Evolutionary conservation across 2,888 invertebrate genomes (phyloP).

Genomic region (Helleia helle): DNA sequence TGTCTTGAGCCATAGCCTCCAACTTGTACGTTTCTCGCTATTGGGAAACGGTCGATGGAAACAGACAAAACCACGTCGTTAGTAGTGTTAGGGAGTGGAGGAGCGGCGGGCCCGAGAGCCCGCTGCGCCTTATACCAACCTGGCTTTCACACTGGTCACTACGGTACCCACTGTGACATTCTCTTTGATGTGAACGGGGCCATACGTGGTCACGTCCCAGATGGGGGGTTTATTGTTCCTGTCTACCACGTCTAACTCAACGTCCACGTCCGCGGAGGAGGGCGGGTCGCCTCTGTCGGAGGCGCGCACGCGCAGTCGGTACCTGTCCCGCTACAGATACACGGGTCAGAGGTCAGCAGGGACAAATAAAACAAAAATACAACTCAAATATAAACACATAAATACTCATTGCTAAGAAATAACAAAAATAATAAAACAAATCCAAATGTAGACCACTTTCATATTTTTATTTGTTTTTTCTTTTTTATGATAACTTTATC

Average conservation of each 20-base stretch:
- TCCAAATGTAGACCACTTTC: slow-evolving; percentile 48
- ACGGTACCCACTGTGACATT: slow-evolving; percentile 99
- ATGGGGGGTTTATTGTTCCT: slow-evolving; percentile 98
- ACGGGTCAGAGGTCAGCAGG: slow-evolving; percentile 82
- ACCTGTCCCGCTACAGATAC: slow-evolving; percentile 95
- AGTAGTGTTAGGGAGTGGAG: slow-evolving; percentile 75
- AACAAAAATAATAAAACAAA: slow-evolving; percentile 57
- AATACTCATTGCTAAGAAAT: slow-evolving; percentile 66
- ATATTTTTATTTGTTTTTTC: slow-evolving; percentile 36
- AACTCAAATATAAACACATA: slow-evolving; percentile 72
- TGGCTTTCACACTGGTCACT: slow-evolving; percentile 98
- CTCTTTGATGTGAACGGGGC: slow-evolving; percentile 98
- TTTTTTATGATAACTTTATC: slow-evolving; percentile 17
- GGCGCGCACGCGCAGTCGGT: slow-evolving; percentile 96
- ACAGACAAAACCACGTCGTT: slow-evolving; percentile 79
- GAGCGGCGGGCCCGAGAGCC: slow-evolving; percentile 64
- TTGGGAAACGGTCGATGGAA: slow-evolving; percentile 77
- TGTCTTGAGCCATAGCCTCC: slow-evolving; percentile 98
- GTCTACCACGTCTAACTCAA: slow-evolving; percentile 98
- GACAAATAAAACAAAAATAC: slow-evolving; percentile 75
- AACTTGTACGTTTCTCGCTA: slow-evolving; percentile 98
- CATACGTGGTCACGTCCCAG: slow-evolving; percentile 96
- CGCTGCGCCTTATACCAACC: slow-evolving; percentile 86
- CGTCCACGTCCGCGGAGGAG: slow-evolving; percentile 96
- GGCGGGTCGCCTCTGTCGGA: slow-evolving; percentile 95